Percentiles rank a stretch among this genome's conserved stretches.
Evolutionary conservation across 2,797 vertebrate genomes (phyloP).

Genomic region (Galagoides demidoff): DNA sequence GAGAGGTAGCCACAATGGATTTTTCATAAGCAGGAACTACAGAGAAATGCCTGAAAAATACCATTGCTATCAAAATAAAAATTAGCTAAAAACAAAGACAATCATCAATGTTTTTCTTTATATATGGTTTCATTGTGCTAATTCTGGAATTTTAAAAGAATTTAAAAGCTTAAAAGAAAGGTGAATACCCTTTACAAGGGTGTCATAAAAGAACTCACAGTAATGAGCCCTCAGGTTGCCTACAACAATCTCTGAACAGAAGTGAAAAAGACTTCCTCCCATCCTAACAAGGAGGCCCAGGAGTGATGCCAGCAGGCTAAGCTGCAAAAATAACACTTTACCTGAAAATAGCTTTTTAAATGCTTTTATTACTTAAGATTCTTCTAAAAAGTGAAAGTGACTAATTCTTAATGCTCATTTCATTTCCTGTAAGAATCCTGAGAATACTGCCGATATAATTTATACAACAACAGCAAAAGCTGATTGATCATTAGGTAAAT

Average conservation of each 20-base stretch:
- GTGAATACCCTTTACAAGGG: background rate
- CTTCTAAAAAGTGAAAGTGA: background rate
- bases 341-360: background rate
- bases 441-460: background rate
- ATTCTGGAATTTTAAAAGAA: background rate
- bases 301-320: background rate
- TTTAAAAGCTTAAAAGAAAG: background rate
- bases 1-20: fast-evolving
- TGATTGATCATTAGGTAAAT: fast-evolving
- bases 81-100: background rate
- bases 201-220: background rate
- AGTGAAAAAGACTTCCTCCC: background rate
- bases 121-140: background rate
- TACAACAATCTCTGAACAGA: background rate
- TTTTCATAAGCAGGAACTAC: background rate
- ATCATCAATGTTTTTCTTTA: background rate
- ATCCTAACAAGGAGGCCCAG: fast-evolving
- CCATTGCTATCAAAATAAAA: background rate
- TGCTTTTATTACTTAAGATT: background rate
- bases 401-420: background rate
- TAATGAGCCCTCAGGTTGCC: background rate
- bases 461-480: background rate
- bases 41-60: background rate
- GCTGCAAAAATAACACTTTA: background rate
- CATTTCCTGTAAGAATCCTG: background rate